Evolutionary conservation across 35 echinoderm and acorn worm species (phyloP).

Genomic region (Holothuria glaberrima): DNA sequence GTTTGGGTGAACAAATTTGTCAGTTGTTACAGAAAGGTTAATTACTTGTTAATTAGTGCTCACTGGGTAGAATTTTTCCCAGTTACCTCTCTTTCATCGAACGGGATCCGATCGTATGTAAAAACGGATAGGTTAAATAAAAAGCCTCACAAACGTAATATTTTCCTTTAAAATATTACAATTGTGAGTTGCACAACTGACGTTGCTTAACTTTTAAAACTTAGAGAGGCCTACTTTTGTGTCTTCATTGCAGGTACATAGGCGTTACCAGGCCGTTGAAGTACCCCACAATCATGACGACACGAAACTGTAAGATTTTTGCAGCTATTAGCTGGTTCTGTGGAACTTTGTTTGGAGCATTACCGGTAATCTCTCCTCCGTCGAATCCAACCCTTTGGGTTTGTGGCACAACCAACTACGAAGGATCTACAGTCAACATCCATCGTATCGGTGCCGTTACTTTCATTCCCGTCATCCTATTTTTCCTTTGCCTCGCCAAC

Average conservation of each 20-base stretch:
- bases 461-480: neutral
- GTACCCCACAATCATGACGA: constrained; percentile 43
- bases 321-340: neutral
- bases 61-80: too few relatives aligned
- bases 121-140: too few relatives aligned
- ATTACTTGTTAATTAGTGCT: too few relatives aligned
- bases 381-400: constrained; percentile 57
- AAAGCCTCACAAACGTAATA: too few relatives aligned
- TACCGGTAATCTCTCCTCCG: neutral
- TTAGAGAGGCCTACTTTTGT: neutral
- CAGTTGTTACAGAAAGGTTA: too few relatives aligned
- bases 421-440: neutral
- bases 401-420: constrained; percentile 42
- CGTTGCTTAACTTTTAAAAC: too few relatives aligned
- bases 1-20: too few relatives aligned
- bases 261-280: constrained; percentile 39
- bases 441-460: neutral
- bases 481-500: constrained; percentile 9
- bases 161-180: too few relatives aligned
- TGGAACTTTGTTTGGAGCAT: neutral
- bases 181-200: too few relatives aligned
- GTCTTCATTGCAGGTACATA: constrained; percentile 28
- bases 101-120: too few relatives aligned
- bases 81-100: too few relatives aligned
- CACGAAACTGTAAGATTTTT: constrained; percentile 4